Conservation (phyloP, 1,140 invertebrate genomes). For the Tetragnatha versicolor region DNA sequence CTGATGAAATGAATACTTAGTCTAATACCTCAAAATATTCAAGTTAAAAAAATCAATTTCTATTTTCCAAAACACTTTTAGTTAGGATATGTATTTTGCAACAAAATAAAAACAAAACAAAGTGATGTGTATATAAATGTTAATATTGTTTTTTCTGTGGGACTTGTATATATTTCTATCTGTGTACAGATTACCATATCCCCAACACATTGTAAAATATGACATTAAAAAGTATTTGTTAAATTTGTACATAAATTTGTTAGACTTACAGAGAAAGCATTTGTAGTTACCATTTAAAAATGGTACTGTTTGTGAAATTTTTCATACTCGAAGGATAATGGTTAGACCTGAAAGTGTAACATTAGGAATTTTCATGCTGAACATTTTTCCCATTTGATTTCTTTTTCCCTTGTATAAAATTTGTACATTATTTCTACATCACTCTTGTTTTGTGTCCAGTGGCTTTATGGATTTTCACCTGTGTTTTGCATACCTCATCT, state of each 20-base stretch:
- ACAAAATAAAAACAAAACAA: too few species aligned
- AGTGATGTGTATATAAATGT: conserved; percentile 45
- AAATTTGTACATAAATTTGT: conserved; percentile 46
- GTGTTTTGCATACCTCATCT: background rate
- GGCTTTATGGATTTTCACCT: background rate
- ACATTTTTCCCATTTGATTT: background rate
- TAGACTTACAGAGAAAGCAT: conserved; percentile 22
- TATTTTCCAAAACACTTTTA: conserved; percentile 40
- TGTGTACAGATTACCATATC: conserved; percentile 33
- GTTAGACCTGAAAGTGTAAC: too few species aligned
- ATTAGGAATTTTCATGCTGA: conserved; percentile 25
- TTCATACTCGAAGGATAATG: too few species aligned
- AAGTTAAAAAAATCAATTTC: conserved; percentile 19
- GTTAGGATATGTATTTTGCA: conserved; percentile 40
- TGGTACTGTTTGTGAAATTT: conserved; percentile 34
- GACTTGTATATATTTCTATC: conserved; percentile 29
- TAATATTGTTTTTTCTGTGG: conserved; percentile 24
- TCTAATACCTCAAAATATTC: conserved; percentile 30
- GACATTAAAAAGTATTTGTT: conserved; percentile 41
- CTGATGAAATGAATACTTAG: conserved; percentile 1
- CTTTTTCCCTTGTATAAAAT: background rate
- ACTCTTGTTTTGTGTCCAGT: background rate
- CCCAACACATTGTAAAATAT: conserved; percentile 34
- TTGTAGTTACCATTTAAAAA: conserved; percentile 18
- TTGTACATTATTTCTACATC: background rate